Evolutionary conservation across 2,888 invertebrate species (phyloP).

Genomic region (Stenolophus ochropezus): DNA sequence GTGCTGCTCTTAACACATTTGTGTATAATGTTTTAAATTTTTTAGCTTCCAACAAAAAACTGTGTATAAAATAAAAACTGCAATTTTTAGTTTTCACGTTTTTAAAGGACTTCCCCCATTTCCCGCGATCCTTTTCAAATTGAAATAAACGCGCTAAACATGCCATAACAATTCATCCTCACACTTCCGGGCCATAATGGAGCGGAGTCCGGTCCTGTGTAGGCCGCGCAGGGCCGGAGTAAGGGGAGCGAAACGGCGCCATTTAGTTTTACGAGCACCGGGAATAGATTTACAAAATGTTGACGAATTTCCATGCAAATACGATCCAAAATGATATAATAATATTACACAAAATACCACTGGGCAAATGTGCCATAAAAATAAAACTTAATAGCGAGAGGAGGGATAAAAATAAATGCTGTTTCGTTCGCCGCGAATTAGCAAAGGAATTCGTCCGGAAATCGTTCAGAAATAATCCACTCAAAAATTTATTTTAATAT

Average conservation of each 20-base stretch:
- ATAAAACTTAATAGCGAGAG: constrained; percentile 50
- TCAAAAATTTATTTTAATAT: too few relatives aligned
- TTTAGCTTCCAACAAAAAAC: too few relatives aligned
- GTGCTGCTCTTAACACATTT: too few relatives aligned
- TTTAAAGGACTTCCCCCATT: neutral
- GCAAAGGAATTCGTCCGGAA: neutral
- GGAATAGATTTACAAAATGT: constrained; percentile 69
- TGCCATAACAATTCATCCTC: constrained; percentile 31
- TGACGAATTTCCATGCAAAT: constrained; percentile 70
- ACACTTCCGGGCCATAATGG: constrained; percentile 15
- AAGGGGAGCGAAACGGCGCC: constrained; percentile 61
- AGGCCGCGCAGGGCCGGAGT: neutral
- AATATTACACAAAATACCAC: constrained; percentile 64
- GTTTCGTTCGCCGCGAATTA: neutral
- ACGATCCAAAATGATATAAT: constrained; percentile 65
- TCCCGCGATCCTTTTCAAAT: neutral
- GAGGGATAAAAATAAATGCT: neutral
- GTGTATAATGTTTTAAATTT: too few relatives aligned
- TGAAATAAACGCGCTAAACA: constrained; percentile 35
- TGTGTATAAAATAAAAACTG: too few relatives aligned
- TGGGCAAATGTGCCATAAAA: constrained; percentile 43
- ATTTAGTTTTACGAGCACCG: constrained; percentile 64
- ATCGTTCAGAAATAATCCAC: neutral
- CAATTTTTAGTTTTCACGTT: neutral
- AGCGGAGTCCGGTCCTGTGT: neutral